Percentiles rank a stretch among this genome's conserved stretches.
Conservation (phyloP, 2,113 vertebrate species). For the Entelurus aequoreus region DNA sequence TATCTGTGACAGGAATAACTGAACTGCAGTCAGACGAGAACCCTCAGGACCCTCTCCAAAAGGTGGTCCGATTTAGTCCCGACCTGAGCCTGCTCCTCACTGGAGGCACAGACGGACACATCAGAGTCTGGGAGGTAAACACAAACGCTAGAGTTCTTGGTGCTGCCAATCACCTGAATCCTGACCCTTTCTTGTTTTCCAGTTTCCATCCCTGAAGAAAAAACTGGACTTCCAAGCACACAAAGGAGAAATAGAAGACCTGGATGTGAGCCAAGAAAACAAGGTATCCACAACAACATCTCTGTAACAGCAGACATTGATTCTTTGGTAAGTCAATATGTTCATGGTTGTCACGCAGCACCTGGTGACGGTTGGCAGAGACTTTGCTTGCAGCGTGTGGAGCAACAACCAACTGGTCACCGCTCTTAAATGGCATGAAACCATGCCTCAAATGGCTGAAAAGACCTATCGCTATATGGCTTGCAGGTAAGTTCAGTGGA, state of each 20-base stretch:
- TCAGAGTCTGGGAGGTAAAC: slow-evolving; percentile 88
- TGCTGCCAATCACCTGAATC: background rate
- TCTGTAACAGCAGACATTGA: background rate
- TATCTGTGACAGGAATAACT: slow-evolving; percentile 74
- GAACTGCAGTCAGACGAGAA: slow-evolving; percentile 82
- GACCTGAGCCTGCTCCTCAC: slow-evolving; percentile 82
- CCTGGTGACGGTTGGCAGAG: slow-evolving; percentile 84
- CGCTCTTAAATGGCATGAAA: slow-evolving; percentile 83
- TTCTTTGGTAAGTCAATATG: background rate
- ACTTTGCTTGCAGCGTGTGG: slow-evolving; percentile 89
- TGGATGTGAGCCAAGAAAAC: slow-evolving; percentile 81
- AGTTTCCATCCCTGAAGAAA: slow-evolving; percentile 89
- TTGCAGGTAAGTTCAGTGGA: slow-evolving; percentile 75
- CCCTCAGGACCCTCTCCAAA: slow-evolving; percentile 82
- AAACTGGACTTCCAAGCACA: slow-evolving; percentile 86
- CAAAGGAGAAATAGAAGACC: slow-evolving; percentile 84
- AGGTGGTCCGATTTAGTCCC: slow-evolving; percentile 81
- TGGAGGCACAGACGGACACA: slow-evolving; percentile 82
- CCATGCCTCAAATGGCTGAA: slow-evolving; percentile 75
- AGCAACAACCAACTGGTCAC: slow-evolving; percentile 80
- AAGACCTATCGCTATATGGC: slow-evolving; percentile 86
- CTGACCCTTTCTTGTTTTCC: slow-evolving; percentile 9
- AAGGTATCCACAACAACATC: slow-evolving; percentile 71
- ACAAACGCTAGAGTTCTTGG: no score
- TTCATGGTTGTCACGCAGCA: slow-evolving; percentile 50